phyloP scores from a whole-genome alignment of 2,113 vertebrate species.

The Saiga tatarica region DNA sequence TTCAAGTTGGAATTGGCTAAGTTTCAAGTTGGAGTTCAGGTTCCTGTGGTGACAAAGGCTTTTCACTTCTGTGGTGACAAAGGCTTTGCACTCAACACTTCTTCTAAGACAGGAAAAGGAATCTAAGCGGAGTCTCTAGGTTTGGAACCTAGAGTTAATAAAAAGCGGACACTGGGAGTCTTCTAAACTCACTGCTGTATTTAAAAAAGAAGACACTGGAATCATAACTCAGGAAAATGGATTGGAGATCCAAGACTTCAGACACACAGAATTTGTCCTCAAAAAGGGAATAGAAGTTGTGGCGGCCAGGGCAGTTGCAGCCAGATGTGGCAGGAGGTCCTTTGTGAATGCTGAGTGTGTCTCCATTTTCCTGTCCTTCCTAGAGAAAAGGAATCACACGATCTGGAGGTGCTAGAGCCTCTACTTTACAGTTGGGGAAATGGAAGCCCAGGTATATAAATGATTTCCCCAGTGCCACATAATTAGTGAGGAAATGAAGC shows the following conservation, averaged over 20 bases:
- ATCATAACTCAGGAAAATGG: not conserved
- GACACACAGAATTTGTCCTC: not conserved
- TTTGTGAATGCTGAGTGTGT: not conserved
- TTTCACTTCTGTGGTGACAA: not conserved
- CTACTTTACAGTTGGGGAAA: not conserved
- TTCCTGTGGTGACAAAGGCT: not conserved
- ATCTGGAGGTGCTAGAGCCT: not conserved
- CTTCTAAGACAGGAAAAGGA: not conserved
- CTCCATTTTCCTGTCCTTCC: not conserved
- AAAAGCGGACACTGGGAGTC: not conserved
- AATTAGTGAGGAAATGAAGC: not conserved
- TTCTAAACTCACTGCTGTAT: not conserved
- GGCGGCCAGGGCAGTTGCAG: rapidly evolving
- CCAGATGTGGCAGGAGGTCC: not conserved
- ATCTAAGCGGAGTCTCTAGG: not conserved
- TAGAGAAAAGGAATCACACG: not conserved
- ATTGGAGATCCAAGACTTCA: not conserved
- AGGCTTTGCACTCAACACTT: not conserved
- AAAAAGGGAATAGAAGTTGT: not conserved
- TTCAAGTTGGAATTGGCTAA: not conserved
- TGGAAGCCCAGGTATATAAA: not conserved
- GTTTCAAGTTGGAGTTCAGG: not conserved
- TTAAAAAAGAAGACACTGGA: not conserved
- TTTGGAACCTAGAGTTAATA: not conserved
- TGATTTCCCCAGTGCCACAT: not conserved